A percentile compares a stretch with the other conserved stretches of the same genome.
phyloP scores from a whole-genome alignment of 1,140 invertebrate species.

The Aplysia californica region DNA sequence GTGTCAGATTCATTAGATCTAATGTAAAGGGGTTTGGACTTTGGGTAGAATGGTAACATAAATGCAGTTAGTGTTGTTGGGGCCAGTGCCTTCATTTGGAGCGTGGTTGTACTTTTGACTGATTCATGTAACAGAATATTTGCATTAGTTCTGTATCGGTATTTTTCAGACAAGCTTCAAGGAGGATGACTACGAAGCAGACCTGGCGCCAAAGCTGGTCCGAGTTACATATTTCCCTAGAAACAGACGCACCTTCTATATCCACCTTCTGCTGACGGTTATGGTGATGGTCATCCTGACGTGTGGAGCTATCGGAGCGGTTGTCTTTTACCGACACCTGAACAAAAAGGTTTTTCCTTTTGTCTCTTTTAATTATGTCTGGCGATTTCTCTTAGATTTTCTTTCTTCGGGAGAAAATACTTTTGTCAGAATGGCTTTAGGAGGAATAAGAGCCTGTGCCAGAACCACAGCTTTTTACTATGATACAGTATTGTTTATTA shows the following conservation, averaged over 20 bases:
- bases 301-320: constrained; percentile 80
- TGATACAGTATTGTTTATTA: too few species aligned
- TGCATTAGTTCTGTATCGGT: too few species aligned
- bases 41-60: too few species aligned
- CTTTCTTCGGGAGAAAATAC: neutral
- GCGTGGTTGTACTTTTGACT: too few species aligned
- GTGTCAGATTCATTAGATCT: too few species aligned
- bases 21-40: too few species aligned
- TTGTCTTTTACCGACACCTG: constrained; percentile 83
- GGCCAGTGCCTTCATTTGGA: too few species aligned
- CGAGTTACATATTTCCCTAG: constrained; percentile 38
- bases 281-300: constrained; percentile 79
- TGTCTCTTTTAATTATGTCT: neutral
- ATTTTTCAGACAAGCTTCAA: constrained; percentile 40
- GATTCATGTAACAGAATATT: too few species aligned
- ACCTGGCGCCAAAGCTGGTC: constrained; percentile 19
- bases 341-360: constrained; percentile 70
- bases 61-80: too few species aligned
- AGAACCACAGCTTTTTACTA: neutral
- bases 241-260: constrained; percentile 39
- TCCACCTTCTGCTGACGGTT: constrained; percentile 79
- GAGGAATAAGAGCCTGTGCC: neutral
- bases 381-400: neutral
- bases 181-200: constrained; percentile 29
- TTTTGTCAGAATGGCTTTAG: neutral